Evolutionary conservation across 2,797 vertebrate species (phyloP).

Genomic region (Triplophysa bombifrons): DNA sequence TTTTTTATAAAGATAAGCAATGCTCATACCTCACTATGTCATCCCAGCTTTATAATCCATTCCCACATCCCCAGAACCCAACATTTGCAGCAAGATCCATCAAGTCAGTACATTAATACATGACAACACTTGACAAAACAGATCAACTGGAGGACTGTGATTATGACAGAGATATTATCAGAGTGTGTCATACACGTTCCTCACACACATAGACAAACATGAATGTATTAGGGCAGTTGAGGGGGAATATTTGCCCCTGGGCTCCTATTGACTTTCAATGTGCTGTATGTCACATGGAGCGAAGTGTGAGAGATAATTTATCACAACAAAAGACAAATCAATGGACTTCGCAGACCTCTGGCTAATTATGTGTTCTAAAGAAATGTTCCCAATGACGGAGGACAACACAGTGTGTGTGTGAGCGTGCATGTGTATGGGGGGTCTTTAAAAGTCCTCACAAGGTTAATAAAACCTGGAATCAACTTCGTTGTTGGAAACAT

Average conservation of each 20-base stretch:
- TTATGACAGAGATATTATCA: not conserved
- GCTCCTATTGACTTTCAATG: conserved; percentile 47
- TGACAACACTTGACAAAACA: conserved; percentile 20
- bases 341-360: conserved; percentile 43
- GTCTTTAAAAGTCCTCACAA: not conserved
- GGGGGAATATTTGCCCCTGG: not conserved
- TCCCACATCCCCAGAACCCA: not conserved
- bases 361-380: conserved; percentile 57
- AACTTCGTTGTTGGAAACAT: not conserved
- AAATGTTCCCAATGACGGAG: conserved; percentile 38
- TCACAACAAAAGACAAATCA: conserved; percentile 62
- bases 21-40: not conserved
- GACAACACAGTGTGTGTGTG: conserved; percentile 12
- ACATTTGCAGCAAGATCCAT: conserved; percentile 5
- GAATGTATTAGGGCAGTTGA: conserved; percentile 2
- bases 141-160: not conserved
- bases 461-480: not conserved
- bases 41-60: not conserved
- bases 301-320: conserved; percentile 56
- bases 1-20: not conserved
- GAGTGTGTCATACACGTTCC: not conserved
- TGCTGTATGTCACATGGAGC: conserved; percentile 53
- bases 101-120: not conserved
- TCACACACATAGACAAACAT: conserved; percentile 15
- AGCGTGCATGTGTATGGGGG: too few relatives aligned